Percentiles rank a stretch among this genome's conserved stretches.
Conservation (phyloP, 2,797 vertebrate species). For the Poecile montanus region DNA sequence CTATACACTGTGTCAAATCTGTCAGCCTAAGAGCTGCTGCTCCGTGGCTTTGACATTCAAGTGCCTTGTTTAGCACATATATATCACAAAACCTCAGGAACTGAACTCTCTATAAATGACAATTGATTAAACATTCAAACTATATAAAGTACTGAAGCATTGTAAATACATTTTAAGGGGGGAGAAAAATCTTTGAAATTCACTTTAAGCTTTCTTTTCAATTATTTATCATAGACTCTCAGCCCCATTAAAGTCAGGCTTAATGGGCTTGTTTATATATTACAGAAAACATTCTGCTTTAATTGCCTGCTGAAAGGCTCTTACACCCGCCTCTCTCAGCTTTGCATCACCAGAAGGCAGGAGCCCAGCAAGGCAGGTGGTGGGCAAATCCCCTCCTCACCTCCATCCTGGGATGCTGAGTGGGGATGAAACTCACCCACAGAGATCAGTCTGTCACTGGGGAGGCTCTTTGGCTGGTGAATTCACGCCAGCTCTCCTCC, state of each 20-base stretch:
- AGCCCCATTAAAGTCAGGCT: constrained; percentile 62
- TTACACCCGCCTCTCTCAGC: not conserved
- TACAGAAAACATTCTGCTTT: constrained; percentile 65
- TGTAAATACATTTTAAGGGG: constrained; percentile 56
- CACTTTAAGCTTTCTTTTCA: constrained; percentile 64
- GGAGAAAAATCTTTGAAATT: constrained; percentile 1
- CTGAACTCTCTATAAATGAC: constrained; percentile 23
- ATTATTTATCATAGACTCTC: constrained; percentile 71
- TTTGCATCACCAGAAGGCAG: not conserved
- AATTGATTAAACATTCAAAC: constrained; percentile 64
- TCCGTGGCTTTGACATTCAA: constrained; percentile 2
- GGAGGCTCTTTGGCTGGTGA: not conserved
- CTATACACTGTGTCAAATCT: not conserved
- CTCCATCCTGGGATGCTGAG: not conserved
- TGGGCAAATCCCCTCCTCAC: not conserved
- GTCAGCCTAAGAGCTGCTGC: not conserved
- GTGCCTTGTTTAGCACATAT: constrained; percentile 19
- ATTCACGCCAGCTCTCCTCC: not conserved
- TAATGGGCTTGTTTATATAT: constrained; percentile 68
- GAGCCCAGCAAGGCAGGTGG: fast-evolving
- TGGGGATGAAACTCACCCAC: not conserved
- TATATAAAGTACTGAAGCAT: constrained; percentile 46
- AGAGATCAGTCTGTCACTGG: not conserved
- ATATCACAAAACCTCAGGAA: constrained; percentile 46
- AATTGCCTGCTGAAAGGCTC: constrained; percentile 61